phyloP scores from a whole-genome alignment of 1,140 invertebrate species.

The Drosophila bifasciata region DNA sequence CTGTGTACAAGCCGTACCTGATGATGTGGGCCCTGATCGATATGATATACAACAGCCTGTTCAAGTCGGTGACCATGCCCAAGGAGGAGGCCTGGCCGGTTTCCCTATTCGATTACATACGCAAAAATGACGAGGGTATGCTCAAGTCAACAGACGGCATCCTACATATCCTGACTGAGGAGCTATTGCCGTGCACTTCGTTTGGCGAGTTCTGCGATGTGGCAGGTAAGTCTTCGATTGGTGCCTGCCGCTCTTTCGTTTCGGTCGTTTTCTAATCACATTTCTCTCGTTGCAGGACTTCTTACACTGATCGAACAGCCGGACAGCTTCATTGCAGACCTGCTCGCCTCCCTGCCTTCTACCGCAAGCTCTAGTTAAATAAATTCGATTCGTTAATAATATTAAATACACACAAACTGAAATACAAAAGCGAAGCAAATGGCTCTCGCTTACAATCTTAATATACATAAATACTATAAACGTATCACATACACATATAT shows the following conservation, averaged over 20 bases:
- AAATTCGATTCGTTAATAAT: no score
- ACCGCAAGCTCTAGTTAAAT: slow-evolving; percentile 68
- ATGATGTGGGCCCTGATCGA: slow-evolving; percentile 94
- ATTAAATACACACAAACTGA: slow-evolving; percentile 2
- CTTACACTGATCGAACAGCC: slow-evolving; percentile 80
- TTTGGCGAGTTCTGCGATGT: slow-evolving; percentile 97
- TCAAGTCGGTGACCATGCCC: slow-evolving; percentile 89
- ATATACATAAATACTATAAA: slow-evolving; percentile 34
- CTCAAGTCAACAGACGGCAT: slow-evolving; percentile 94
- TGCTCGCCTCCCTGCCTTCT: slow-evolving; percentile 73
- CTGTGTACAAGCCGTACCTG: slow-evolving; percentile 93
- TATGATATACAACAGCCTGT: slow-evolving; percentile 88
- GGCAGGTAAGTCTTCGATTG: slow-evolving; percentile 85
- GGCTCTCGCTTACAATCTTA: slow-evolving; percentile 21
- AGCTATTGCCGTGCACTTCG: slow-evolving; percentile 94
- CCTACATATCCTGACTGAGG: slow-evolving; percentile 92
- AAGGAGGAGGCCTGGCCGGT: slow-evolving; percentile 94
- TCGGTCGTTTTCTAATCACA: not conserved
- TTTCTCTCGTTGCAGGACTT: slow-evolving; percentile 51
- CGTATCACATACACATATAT: slow-evolving; percentile 56
- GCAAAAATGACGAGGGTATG: slow-evolving; percentile 95
- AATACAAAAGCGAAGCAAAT: slow-evolving; percentile 37
- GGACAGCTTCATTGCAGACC: slow-evolving; percentile 72
- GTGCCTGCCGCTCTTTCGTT: not conserved
- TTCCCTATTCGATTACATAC: slow-evolving; percentile 95